phyloP scores from a whole-genome alignment of 2,888 invertebrate species.

The Cryptophagus acutangulus region DNA sequence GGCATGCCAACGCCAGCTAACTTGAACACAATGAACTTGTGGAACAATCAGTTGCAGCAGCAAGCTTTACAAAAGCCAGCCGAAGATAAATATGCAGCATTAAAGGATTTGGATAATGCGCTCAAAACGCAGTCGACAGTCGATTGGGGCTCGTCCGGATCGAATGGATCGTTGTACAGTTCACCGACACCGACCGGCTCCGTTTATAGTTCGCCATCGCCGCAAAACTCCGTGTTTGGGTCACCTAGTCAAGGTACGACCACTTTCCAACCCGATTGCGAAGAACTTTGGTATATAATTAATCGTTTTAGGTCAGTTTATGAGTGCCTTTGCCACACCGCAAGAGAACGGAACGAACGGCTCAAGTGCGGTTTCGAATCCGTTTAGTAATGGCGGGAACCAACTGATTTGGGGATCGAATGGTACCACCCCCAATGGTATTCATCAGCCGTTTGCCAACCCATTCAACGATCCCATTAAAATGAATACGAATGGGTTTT shows the following conservation, averaged over 20 bases:
- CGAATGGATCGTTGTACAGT: conserved; percentile 44
- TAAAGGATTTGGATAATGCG: conserved; percentile 86
- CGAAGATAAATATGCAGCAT: conserved; percentile 93
- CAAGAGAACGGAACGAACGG: conserved; percentile 31
- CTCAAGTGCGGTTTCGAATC: conserved; percentile 33
- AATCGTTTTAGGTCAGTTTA: conserved; percentile 39
- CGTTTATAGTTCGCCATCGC: conserved; percentile 45
- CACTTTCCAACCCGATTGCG: too few relatives aligned
- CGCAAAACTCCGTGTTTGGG: conserved; percentile 45
- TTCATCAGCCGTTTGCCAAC: conserved; percentile 32
- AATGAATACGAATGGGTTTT: conserved; percentile 34
- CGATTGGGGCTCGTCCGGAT: conserved; percentile 41
- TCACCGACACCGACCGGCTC: conserved; percentile 44
- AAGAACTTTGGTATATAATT: conserved; percentile 1
- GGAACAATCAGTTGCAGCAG: conserved; percentile 20
- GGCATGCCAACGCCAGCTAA: conserved; percentile 36
- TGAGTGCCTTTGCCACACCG: conserved; percentile 35
- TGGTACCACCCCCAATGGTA: conserved; percentile 24
- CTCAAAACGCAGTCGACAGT: conserved; percentile 53
- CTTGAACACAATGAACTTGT: conserved; percentile 25
- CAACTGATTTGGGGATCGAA: conserved; percentile 15
- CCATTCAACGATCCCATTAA: conserved; percentile 37
- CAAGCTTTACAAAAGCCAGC: conserved; percentile 24
- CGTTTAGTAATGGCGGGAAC: conserved; percentile 24
- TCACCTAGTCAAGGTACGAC: conserved; percentile 48